These are phyloP conservation scores for Nicator chloris DNA, from an alignment of 2,113 vertebrate species.

Conservation along the genomic window DNA sequence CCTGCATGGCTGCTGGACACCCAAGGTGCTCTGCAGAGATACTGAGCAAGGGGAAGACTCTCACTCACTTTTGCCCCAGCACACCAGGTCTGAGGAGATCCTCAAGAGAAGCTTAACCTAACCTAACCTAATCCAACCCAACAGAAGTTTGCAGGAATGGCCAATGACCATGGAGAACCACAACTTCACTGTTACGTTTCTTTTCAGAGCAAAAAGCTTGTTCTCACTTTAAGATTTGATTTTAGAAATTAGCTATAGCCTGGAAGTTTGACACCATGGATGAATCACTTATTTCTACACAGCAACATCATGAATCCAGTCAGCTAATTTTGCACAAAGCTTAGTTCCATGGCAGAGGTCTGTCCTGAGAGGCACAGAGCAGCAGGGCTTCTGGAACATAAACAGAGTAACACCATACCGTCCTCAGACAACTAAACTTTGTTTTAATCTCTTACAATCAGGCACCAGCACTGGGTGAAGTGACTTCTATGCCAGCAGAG, in stretches of 20 bases:
- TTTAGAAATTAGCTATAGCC: neutral
- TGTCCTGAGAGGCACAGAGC: neutral
- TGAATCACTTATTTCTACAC: neutral
- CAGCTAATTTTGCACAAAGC: neutral
- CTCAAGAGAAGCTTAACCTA: neutral
- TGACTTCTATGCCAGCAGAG: neutral
- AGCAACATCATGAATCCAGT: neutral
- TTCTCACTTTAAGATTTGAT: neutral
- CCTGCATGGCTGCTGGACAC: neutral
- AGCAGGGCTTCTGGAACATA: neutral
- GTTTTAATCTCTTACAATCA: neutral
- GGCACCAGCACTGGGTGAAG: neutral
- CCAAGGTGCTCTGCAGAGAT: neutral
- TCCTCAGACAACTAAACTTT: neutral
- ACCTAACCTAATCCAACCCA: neutral
- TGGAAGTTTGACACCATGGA: neutral
- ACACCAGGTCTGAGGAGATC: neutral
- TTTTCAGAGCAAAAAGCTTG: neutral
- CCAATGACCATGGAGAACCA: neutral
- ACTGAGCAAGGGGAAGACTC: neutral
- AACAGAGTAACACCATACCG: neutral
- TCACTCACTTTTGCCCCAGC: neutral
- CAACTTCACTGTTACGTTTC: neutral
- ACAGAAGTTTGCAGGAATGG: accelerated
- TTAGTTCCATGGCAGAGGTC: neutral